Percentiles rank a stretch among this genome's conserved stretches.
phyloP scores from a whole-genome alignment of 2,797 vertebrate species.

The Coluber constrictor region DNA sequence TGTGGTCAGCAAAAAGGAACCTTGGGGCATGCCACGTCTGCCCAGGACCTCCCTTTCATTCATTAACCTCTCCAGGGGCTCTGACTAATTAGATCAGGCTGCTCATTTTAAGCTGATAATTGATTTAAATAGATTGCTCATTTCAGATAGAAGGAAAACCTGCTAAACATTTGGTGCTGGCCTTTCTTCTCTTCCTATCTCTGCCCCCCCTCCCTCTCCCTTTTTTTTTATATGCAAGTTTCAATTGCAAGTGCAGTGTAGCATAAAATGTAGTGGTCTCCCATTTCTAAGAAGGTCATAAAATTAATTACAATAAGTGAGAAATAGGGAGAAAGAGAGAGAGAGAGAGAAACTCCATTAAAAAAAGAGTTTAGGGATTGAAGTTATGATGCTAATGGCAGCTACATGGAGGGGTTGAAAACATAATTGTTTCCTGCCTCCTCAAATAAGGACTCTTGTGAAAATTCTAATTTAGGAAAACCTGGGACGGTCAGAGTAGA shows the following conservation, averaged over 20 bases:
- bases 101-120: constrained; percentile 82
- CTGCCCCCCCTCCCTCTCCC: constrained; percentile 13
- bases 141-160: constrained; percentile 84
- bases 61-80: constrained; percentile 77
- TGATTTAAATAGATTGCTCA: constrained; percentile 85
- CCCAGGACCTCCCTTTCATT: constrained; percentile 77
- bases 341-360: neutral
- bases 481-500: constrained; percentile 15
- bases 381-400: constrained; percentile 65
- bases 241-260: constrained; percentile 87
- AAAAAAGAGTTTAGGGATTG: constrained; percentile 52
- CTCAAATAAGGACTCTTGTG: constrained; percentile 7
- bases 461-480: constrained; percentile 11
- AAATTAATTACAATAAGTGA: constrained; percentile 80
- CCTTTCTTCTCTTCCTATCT: constrained; percentile 59
- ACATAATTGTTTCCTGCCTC: constrained; percentile 45
- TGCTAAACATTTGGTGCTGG: constrained; percentile 86
- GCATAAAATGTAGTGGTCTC: constrained; percentile 81
- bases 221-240: constrained; percentile 80
- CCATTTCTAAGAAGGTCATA: constrained; percentile 77
- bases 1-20: constrained; percentile 74
- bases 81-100: constrained; percentile 81
- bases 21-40: constrained; percentile 69
- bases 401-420: constrained; percentile 52
- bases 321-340: constrained; percentile 63